Percentiles rank a stretch among this genome's conserved stretches.
Conservation (phyloP, 2,797 vertebrate species). For the Lycodopsis pacificus region DNA sequence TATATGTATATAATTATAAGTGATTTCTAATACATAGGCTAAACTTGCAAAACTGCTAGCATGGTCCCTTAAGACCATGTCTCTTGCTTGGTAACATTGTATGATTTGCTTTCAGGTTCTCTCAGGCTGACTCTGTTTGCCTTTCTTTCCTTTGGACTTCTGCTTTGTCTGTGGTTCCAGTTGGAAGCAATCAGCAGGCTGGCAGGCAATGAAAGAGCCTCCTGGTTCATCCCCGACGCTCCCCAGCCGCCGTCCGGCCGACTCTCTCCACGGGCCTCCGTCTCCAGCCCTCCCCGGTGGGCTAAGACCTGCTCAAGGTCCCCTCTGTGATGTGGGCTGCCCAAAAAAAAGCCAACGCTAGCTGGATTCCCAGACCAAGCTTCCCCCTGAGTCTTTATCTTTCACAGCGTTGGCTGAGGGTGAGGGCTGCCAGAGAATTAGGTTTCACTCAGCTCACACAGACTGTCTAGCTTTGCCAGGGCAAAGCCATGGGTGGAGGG, state of each 20-base stretch:
- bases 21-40: not conserved
- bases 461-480: constrained; percentile 43
- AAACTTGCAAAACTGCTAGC: not conserved
- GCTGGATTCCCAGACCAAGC: constrained; percentile 69
- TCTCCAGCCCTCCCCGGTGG: constrained; percentile 66
- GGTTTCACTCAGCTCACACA: constrained; percentile 61
- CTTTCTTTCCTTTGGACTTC: constrained; percentile 35
- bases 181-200: constrained; percentile 73
- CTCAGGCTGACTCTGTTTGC: constrained; percentile 26
- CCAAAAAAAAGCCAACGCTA: constrained; percentile 60
- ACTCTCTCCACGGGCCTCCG: constrained; percentile 68
- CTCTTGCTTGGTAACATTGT: constrained; percentile 13
- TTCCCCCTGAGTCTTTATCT: constrained; percentile 72
- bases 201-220: constrained; percentile 80
- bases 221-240: constrained; percentile 65
- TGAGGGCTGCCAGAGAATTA: constrained; percentile 55
- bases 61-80: constrained; percentile 1
- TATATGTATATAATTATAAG: not conserved
- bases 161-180: constrained; percentile 66
- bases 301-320: constrained; percentile 75
- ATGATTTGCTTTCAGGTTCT: constrained; percentile 37
- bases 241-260: constrained; percentile 48
- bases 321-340: constrained; percentile 73
- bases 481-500: constrained; percentile 35
- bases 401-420: constrained; percentile 60